phyloP scores from a whole-genome alignment of 2,888 invertebrate species.

The Calliphora vomitoria region DNA sequence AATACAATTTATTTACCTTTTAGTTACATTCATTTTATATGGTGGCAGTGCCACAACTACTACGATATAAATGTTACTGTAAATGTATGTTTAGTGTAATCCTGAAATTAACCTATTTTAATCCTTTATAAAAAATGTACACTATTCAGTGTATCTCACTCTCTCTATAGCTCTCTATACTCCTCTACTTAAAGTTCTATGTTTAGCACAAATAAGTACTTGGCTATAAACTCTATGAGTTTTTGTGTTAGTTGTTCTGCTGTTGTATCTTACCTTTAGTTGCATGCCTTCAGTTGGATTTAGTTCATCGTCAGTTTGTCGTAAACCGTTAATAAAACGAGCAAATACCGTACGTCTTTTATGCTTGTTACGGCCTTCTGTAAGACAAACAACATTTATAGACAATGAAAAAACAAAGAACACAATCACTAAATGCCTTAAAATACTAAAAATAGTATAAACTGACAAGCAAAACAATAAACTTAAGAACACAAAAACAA shows the following conservation, averaged over 20 bases:
- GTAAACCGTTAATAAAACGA: conserved; percentile 83
- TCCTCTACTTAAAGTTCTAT: conserved; percentile 16
- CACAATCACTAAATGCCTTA: conserved; percentile 72
- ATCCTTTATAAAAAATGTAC: conserved; percentile 43
- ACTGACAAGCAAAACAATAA: conserved; percentile 8
- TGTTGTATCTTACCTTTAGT: conserved; percentile 82
- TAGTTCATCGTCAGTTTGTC: conserved; percentile 83
- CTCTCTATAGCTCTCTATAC: too few relatives aligned
- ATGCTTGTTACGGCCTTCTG: conserved; percentile 84
- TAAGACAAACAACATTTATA: conserved; percentile 64
- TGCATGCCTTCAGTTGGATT: conserved; percentile 84
- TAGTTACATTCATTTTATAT: conserved; percentile 47
- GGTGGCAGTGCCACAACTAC: conserved; percentile 20
- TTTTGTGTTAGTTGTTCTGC: conserved; percentile 17
- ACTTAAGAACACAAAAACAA: background rate
- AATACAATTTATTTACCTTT: conserved; percentile 62
- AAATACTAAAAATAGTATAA: conserved; percentile 32
- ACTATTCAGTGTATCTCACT: background rate
- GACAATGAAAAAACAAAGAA: conserved; percentile 51
- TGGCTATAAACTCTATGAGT: conserved; percentile 11
- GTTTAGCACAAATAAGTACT: background rate
- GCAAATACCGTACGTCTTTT: conserved; percentile 84
- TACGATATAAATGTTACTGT: conserved; percentile 1
- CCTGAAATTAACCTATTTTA: conserved; percentile 66
- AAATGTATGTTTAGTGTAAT: conserved; percentile 42